Evolutionary conservation across 2,888 invertebrate genomes (phyloP).

Genomic region (Plagiodera versicolora): DNA sequence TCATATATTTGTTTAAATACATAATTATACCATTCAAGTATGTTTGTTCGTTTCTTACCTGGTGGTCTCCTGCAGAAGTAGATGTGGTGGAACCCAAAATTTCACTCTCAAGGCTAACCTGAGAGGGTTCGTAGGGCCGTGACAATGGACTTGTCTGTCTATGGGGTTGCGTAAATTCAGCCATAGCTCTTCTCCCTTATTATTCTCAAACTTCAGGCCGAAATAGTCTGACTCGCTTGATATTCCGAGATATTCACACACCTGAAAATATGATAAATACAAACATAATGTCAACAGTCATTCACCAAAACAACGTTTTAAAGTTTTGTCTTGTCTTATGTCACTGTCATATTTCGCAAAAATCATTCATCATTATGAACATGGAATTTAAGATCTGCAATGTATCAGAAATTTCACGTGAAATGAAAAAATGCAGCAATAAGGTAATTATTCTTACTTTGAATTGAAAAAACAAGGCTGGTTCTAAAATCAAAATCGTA

Average conservation of each 20-base stretch:
- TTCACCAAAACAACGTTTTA: no score
- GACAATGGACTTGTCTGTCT: slow-evolving; percentile 65
- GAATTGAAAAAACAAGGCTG: neutral
- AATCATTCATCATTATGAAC: no score
- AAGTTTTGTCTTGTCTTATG: no score
- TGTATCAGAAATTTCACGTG: no score
- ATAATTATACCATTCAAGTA: no score
- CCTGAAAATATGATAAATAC: slow-evolving; percentile 60
- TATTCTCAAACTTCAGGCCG: slow-evolving; percentile 70
- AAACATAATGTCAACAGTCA: no score
- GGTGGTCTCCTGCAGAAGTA: slow-evolving; percentile 80
- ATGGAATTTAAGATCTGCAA: no score
- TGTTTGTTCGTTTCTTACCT: slow-evolving; percentile 57
- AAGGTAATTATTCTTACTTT: no score
- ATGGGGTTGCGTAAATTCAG: slow-evolving; percentile 83
- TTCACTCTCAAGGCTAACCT: slow-evolving; percentile 77
- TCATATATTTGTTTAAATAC: no score
- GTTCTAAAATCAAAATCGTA: no score
- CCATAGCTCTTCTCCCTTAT: slow-evolving; percentile 77
- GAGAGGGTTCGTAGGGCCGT: slow-evolving; percentile 63
- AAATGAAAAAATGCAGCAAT: no score
- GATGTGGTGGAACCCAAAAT: slow-evolving; percentile 90
- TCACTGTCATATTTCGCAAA: no score
- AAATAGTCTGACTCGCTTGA: slow-evolving; percentile 87
- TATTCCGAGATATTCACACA: slow-evolving; percentile 80